Base-by-base conservation (phyloP, 1,140 invertebrate genomes). In the Calliopsis andreniformis region DNA sequence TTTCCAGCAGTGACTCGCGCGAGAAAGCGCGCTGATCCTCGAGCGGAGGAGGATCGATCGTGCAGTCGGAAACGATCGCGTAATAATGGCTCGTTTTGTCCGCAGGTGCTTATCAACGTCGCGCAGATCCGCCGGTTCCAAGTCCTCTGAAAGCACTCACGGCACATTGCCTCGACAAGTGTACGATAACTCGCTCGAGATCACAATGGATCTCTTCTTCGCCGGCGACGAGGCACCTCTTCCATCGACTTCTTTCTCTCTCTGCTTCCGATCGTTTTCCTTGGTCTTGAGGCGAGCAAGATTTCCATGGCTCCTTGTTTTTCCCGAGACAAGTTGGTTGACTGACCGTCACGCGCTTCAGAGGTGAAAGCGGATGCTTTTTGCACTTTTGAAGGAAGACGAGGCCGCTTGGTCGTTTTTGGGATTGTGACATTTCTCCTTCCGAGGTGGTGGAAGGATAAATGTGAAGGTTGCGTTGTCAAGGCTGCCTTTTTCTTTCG, bases 11-110 rank as follows among this genome's bases (percentile, higher is more conserved):
- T 51, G 39, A 28, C 30, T 43, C 18, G 30, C 45, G 43, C 53
- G 47, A 66, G 56, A 28, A 72, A 71, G 63, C 62, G 61, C 28
- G 25, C 4, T 10, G 32, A 59, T 47, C 49, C 39, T 82, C 16
- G 43, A 43, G 63, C 42, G 55, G 28, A 69, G 63, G 49, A 53
- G 64, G 51, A 63, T 49, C 69, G 79, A 82, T 82, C 75, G 64
- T 43, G 47, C 67, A 73, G 58, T 62, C 39, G 75, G 81, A 82
- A 82, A 82, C 68, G 68, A 83, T 83, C 69, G 47, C 59, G 58
- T 71, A 77, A 84, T 83, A 84, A 83, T 70, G 70, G 53, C 72
- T 49, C 78, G 73, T 84, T 83, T 77, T 80, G 68, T 80, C 68
- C 63, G 39, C 78, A 49, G 30, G 69, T 73, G 78, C 82, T 84